Conservation (phyloP, 1,140 invertebrate species). For the Drosophila carrolli region DNA sequence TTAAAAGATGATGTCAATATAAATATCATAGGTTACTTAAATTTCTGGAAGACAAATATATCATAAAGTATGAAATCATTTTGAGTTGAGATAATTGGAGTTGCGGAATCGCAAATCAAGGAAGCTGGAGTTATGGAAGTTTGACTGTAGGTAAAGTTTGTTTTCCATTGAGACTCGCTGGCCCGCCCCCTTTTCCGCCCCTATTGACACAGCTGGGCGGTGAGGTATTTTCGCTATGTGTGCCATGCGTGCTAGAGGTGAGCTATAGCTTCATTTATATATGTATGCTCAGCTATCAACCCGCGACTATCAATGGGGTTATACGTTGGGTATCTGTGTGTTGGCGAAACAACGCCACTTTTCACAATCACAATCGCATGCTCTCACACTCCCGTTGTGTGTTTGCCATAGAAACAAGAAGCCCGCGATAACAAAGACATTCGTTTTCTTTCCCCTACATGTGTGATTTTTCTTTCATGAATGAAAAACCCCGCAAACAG, state of each 20-base stretch:
- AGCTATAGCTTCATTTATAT: slow-evolving; percentile 1
- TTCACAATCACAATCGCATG: slow-evolving; percentile 39
- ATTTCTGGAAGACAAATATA: background rate
- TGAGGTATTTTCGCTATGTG: background rate
- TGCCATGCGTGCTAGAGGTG: slow-evolving; percentile 19
- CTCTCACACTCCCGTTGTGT: slow-evolving; percentile 33
- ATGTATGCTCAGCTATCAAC: slow-evolving; percentile 28
- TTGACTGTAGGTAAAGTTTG: slow-evolving; percentile 7
- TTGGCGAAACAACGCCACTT: slow-evolving; percentile 61
- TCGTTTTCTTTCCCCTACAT: slow-evolving; percentile 23
- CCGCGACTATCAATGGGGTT: slow-evolving; percentile 67
- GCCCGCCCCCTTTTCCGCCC: slow-evolving; percentile 5
- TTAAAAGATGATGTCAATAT: too few relatives aligned
- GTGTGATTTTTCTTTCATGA: slow-evolving; percentile 57
- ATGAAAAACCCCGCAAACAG: slow-evolving; percentile 48
- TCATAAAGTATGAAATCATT: background rate
- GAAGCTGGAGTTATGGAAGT: background rate
- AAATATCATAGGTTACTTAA: too few relatives aligned
- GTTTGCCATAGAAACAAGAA: slow-evolving; percentile 45
- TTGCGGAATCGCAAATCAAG: too few relatives aligned
- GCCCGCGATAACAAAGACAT: slow-evolving; percentile 63
- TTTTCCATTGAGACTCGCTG: slow-evolving; percentile 28
- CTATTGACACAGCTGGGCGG: slow-evolving; percentile 70
- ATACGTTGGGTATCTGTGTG: slow-evolving; percentile 39
- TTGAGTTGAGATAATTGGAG: too few relatives aligned